These are phyloP conservation scores for Todiramphus chloris DNA, from an alignment of 2,113 vertebrate genomes.

Conservation along the genomic window DNA sequence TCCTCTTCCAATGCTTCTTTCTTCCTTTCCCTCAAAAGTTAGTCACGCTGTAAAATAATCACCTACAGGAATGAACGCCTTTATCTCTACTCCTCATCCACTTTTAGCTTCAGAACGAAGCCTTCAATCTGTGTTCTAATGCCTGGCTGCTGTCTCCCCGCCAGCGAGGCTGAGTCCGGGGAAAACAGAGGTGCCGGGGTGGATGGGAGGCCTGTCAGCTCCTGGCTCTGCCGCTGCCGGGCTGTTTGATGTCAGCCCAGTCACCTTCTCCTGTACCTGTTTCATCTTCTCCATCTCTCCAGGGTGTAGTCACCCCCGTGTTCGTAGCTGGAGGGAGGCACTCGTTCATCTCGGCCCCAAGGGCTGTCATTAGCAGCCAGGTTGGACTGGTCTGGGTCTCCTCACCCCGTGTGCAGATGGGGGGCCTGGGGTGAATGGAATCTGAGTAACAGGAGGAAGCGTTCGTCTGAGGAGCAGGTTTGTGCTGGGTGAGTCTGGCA, in stretches of 20 bases:
- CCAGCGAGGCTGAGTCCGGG: neutral
- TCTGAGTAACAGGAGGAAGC: conserved; percentile 3
- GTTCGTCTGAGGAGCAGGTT: neutral
- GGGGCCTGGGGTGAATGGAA: neutral
- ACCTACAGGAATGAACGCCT: too few relatives aligned
- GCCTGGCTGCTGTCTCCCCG: neutral
- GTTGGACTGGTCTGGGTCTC: conserved; percentile 13
- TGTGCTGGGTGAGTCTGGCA: neutral
- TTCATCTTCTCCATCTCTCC: neutral
- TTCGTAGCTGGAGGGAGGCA: neutral
- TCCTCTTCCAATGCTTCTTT: too few relatives aligned
- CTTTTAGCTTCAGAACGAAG: neutral
- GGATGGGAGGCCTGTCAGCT: neutral
- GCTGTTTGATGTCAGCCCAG: neutral
- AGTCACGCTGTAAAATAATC: too few relatives aligned
- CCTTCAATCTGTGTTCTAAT: neutral
- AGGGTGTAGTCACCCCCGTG: neutral
- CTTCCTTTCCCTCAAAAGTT: too few relatives aligned
- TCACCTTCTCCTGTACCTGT: neutral
- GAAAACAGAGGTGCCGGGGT: neutral
- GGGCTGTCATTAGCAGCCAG: conserved; percentile 23
- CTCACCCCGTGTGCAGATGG: neutral
- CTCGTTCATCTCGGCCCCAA: neutral
- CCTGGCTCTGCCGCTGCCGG: neutral
- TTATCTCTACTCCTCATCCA: neutral